Evolutionary conservation across 2,888 invertebrate species (phyloP), one percentile per base, ranked within the genome.

Genomic region (Trachelus iudaicus): DNA sequence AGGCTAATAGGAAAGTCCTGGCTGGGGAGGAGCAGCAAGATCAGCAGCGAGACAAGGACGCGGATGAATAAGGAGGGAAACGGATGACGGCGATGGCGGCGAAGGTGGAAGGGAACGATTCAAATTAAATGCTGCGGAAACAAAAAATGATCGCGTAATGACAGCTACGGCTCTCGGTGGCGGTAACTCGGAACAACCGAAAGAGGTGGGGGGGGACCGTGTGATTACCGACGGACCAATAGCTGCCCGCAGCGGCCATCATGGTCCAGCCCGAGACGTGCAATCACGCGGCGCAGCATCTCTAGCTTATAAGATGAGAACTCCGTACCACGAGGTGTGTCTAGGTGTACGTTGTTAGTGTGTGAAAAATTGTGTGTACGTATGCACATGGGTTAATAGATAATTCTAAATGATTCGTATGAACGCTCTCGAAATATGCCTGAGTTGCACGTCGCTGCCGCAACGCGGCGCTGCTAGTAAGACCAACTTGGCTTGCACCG

Each of bases 211-310:
- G 83, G 87, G 88, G 87, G 84, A 90, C 88, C 88, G 85, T 90
- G 88, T 90, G 90, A 91, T 91, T 91, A 91, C 86, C 86, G 85
- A 84, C 85, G 88, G 87, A 90, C 91, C 91, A 91, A 91, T 91
- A 88, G 90, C 89, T 84, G 89, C 87, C 87, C 87, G 85, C 87
- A 90, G 91, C 91, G 90, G 91, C 91, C 91, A 91, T 91, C 89
- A 91, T 90, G 91, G 89, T 90, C 90, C 91, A 87, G 86, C 85
- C 84, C 85, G 89, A 90, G 91, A 90, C 90, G 90, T 91, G 91
- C 90, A 91, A 91, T 91, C 91, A 91, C 86, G 88, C 87, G 40
- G 15, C 34, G 1, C 74, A 34, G 33, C 71, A 9, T 71, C 71
- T 71, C 71, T 71, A 34, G 74, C 23, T 56, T 23, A 56, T 56